A percentile compares a stretch with the other conserved stretches of the same genome.
These are phyloP conservation scores for Daphoenositta chrysoptera DNA, from an alignment of 2,113 vertebrate genomes.

Conservation along the genomic window DNA sequence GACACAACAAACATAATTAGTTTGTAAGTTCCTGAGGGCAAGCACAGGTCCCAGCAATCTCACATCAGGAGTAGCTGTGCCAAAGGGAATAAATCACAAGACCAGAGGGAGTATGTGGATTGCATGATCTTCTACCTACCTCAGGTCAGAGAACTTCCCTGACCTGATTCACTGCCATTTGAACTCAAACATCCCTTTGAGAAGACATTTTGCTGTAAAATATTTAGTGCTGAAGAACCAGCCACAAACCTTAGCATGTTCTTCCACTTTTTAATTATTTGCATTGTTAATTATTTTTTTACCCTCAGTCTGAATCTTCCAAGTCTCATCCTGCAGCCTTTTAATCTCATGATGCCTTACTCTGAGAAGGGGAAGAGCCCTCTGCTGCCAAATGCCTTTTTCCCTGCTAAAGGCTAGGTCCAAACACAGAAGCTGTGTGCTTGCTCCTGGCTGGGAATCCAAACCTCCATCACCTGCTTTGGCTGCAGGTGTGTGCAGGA, in stretches of 20 bases:
- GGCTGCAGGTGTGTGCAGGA: fast-evolving
- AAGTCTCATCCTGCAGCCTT: not conserved
- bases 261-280: not conserved
- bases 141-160: not conserved
- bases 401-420: not conserved
- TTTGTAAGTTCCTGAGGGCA: conserved; percentile 3
- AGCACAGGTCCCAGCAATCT: not conserved
- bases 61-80: not conserved
- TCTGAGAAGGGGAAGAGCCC: not conserved
- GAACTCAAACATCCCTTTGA: not conserved
- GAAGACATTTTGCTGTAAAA: not conserved
- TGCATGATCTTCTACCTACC: not conserved
- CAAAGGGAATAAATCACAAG: conserved; percentile 25
- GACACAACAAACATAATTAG: conserved; percentile 34
- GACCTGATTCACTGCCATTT: not conserved
- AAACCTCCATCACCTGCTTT: not conserved
- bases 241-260: not conserved
- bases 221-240: not conserved
- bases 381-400: not conserved
- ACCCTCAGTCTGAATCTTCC: not conserved
- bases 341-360: not conserved
- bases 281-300: not conserved
- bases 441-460: not conserved
- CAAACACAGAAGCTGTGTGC: not conserved
- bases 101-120: not conserved